phyloP scores from a whole-genome alignment of 2,797 vertebrate genomes.

The Streptopelia turtur region DNA sequence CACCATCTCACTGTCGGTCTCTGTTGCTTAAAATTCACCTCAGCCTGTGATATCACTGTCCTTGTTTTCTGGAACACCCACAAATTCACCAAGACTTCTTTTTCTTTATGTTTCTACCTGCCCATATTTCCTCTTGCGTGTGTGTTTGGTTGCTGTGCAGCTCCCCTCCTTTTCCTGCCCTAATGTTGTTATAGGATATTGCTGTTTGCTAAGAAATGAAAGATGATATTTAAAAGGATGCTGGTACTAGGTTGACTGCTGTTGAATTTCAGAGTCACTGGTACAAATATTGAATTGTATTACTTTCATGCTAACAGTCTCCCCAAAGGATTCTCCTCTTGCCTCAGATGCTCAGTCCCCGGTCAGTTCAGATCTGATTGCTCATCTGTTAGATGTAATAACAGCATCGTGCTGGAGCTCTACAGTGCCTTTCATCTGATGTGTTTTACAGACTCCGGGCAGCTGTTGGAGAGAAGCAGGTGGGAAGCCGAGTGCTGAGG shows the following conservation, averaged over 20 bases:
- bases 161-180: background rate
- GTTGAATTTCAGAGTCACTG: slow-evolving; percentile 33
- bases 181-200: slow-evolving; percentile 45
- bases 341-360: slow-evolving; percentile 29
- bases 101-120: background rate
- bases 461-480: slow-evolving; percentile 54
- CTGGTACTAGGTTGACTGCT: slow-evolving; percentile 36
- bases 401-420: background rate
- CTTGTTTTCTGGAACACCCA: background rate
- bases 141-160: background rate
- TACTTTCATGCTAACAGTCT: slow-evolving; percentile 38
- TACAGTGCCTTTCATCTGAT: slow-evolving; percentile 34
- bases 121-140: background rate
- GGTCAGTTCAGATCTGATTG: slow-evolving; percentile 53
- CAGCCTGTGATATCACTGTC: background rate
- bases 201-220: slow-evolving; percentile 57
- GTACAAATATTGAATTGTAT: slow-evolving; percentile 61
- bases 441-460: slow-evolving; percentile 40
- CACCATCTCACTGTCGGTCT: background rate
- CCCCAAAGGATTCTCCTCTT: slow-evolving; percentile 62
- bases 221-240: slow-evolving; percentile 51
- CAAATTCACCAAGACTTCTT: background rate
- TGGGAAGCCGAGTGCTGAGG: slow-evolving; percentile 28
- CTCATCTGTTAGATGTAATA: slow-evolving; percentile 67
- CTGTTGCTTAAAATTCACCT: background rate